Conservation (phyloP, 2,797 vertebrate genomes). For the Scyliorhinus canicula region DNA sequence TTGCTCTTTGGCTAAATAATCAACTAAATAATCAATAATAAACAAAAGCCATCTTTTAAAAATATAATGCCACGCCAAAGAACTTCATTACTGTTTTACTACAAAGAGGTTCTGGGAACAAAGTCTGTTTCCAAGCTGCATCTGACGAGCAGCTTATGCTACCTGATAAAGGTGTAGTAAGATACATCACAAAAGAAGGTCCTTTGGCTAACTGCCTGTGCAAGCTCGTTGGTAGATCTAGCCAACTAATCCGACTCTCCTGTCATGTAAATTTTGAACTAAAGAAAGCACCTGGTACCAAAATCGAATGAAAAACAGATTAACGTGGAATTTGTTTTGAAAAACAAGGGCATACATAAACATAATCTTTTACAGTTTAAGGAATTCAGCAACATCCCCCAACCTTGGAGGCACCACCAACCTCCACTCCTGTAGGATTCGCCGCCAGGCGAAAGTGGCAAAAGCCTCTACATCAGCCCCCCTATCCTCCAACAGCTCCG, state of each 20-base stretch:
- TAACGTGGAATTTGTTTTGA: too few species aligned
- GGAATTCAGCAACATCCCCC: too few species aligned
- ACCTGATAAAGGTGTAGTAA: background rate
- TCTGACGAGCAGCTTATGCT: background rate
- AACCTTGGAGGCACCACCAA: too few species aligned
- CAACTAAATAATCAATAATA: too few species aligned
- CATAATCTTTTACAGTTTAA: too few species aligned
- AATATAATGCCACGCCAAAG: background rate
- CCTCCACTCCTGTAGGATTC: too few species aligned
- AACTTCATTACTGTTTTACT: background rate
- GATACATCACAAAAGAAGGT: background rate
- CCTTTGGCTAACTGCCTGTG: background rate
- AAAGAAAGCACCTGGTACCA: background rate
- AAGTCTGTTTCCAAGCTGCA: background rate
- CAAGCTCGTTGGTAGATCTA: background rate
- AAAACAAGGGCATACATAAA: too few species aligned
- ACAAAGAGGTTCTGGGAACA: background rate
- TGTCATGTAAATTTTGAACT: background rate
- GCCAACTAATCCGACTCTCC: background rate
- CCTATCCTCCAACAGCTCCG: too few species aligned
- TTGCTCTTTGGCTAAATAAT: background rate
- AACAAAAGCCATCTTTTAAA: background rate
- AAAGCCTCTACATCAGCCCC: too few species aligned
- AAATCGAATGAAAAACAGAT: background rate
- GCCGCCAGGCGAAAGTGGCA: too few species aligned